These are phyloP conservation scores for Arbacia lixula DNA, from an alignment of 53 echinoderm and acorn worm species.

Conservation along the genomic window DNA sequence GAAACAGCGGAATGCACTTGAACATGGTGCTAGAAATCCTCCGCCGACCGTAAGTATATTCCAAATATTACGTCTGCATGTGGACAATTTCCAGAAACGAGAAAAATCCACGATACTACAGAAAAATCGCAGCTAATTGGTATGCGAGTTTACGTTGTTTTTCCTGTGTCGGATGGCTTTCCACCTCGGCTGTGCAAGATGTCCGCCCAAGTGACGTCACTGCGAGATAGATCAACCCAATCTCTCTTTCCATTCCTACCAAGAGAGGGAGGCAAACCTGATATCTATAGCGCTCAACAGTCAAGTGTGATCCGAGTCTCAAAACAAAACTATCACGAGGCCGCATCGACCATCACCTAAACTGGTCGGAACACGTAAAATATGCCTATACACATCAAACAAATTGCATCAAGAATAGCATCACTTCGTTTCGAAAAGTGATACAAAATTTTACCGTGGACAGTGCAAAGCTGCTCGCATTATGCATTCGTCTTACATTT, in stretches of 20 bases:
- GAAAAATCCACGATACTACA: conserved; percentile 3
- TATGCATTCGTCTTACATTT: too few relatives aligned
- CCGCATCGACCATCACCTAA: too few relatives aligned
- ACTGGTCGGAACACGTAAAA: too few relatives aligned
- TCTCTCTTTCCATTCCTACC: conserved; percentile 4
- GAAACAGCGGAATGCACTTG: conserved; percentile 99
- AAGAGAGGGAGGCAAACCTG: conserved; percentile 21
- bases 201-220: conserved; percentile 99
- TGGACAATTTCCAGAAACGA: conserved; percentile 36
- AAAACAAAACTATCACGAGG: too few relatives aligned
- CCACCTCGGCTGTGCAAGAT: conserved; percentile 67
- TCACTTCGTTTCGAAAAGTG: too few relatives aligned
- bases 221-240: neutral
- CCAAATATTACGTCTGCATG: conserved; percentile 47
- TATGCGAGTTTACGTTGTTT: conserved; percentile 21
- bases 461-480: too few relatives aligned
- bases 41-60: conserved; percentile 42
- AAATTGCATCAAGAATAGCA: too few relatives aligned
- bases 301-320: too few relatives aligned
- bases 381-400: too few relatives aligned
- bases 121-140: neutral
- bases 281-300: too few relatives aligned
- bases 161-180: neutral
- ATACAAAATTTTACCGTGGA: too few relatives aligned
- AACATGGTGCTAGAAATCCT: conserved; percentile 86